Evolutionary conservation across 1,140 invertebrate species (phyloP).

Genomic region (Leptopilina boulardi): DNA sequence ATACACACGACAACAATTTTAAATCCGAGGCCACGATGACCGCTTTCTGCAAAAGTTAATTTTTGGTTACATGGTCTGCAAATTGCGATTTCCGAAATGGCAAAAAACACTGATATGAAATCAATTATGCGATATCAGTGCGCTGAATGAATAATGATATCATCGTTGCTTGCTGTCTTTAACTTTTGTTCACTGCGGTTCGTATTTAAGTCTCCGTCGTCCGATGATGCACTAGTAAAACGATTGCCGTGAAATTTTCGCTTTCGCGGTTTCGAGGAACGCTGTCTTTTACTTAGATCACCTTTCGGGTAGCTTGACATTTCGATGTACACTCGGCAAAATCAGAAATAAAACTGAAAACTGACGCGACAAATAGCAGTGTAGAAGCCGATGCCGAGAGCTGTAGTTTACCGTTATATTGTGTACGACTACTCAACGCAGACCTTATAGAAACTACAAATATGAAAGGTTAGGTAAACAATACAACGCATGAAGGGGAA

Average conservation of each 20-base stretch:
- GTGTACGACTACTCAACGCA: no score
- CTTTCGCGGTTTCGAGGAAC: constrained; percentile 38
- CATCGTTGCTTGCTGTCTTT: constrained; percentile 34
- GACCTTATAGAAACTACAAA: no score
- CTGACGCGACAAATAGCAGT: no score
- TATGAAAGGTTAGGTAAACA: no score
- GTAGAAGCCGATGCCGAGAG: no score
- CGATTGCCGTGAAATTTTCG: constrained; percentile 37
- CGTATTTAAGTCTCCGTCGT: constrained; percentile 30
- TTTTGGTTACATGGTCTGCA: constrained; percentile 46
- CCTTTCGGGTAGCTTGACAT: not conserved
- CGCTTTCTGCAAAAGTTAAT: constrained; percentile 47
- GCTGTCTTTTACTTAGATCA: not conserved
- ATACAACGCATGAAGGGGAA: no score
- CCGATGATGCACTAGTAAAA: not conserved
- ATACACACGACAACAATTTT: constrained; percentile 45
- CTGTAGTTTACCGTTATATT: no score
- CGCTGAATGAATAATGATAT: constrained; percentile 36
- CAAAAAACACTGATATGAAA: constrained; percentile 50
- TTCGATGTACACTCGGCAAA: not conserved
- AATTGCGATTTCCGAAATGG: constrained; percentile 43
- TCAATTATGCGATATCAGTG: constrained; percentile 53
- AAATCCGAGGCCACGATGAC: constrained; percentile 47
- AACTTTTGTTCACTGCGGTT: constrained; percentile 44
- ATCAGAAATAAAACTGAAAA: not conserved